phyloP scores from a whole-genome alignment of 2,888 invertebrate genomes.

The Tineola bisselliella region DNA sequence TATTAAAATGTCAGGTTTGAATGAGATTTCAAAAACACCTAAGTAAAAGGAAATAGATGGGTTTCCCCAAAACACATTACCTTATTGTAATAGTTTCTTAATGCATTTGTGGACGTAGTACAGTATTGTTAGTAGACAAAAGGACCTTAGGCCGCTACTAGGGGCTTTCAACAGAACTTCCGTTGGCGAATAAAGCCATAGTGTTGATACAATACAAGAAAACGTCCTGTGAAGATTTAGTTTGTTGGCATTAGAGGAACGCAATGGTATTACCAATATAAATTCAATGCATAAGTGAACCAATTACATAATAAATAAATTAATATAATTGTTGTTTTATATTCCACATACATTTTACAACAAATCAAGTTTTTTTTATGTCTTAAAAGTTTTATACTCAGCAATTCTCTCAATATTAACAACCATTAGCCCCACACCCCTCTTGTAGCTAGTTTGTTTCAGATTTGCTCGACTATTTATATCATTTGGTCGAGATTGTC shows the following conservation, averaged over 20 bases:
- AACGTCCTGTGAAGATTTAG: not conserved
- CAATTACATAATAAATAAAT: too few species aligned
- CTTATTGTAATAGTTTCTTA: slow-evolving; percentile 11
- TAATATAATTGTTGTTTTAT: too few species aligned
- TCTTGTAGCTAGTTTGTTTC: slow-evolving; percentile 38
- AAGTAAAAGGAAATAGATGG: not conserved
- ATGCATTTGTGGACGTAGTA: slow-evolving; percentile 1
- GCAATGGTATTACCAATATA: not conserved
- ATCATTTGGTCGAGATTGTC: slow-evolving; percentile 20
- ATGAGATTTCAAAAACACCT: not conserved
- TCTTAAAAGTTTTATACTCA: too few species aligned
- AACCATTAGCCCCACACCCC: slow-evolving; percentile 20
- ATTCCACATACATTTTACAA: too few species aligned
- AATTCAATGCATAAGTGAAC: too few species aligned
- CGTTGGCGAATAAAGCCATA: not conserved
- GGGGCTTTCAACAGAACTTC: slow-evolving; percentile 2
- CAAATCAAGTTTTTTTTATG: too few species aligned
- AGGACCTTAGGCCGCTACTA: not conserved
- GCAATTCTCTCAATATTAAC: too few species aligned
- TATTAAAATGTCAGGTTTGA: too few species aligned
- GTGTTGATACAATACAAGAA: not conserved
- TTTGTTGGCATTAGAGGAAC: not conserved
- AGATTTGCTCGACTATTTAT: slow-evolving; percentile 41
- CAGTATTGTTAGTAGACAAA: slow-evolving; percentile 4
- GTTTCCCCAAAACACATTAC: slow-evolving; percentile 8